phyloP scores from a whole-genome alignment of 2,888 invertebrate species.

The Eubasilissa splendida region DNA sequence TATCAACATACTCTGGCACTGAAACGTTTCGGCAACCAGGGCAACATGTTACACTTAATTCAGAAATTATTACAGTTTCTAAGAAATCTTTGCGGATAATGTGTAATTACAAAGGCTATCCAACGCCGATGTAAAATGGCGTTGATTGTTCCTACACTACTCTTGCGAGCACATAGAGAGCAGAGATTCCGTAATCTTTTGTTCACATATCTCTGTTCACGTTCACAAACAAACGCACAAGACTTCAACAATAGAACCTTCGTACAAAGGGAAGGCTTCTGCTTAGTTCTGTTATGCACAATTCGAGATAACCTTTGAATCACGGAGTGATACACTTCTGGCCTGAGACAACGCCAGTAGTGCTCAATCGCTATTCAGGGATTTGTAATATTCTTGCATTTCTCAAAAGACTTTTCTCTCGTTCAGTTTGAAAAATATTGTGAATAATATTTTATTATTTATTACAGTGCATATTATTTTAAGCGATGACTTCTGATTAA shows the following conservation, averaged over 20 bases:
- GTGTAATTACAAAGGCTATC: too few relatives aligned
- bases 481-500: too few relatives aligned
- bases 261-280: conserved; percentile 31
- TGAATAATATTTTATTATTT: too few relatives aligned
- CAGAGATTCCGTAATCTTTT: conserved; percentile 18
- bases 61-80: too few relatives aligned
- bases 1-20: too few relatives aligned
- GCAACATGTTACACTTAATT: too few relatives aligned
- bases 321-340: conserved; percentile 23
- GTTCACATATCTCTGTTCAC: conserved; percentile 18
- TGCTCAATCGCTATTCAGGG: conserved; percentile 18
- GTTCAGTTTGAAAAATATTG: too few relatives aligned
- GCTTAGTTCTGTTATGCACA: conserved; percentile 32
- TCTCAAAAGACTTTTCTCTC: too few relatives aligned
- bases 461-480: too few relatives aligned
- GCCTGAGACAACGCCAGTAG: conserved; percentile 11
- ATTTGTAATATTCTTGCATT: too few relatives aligned
- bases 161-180: not conserved
- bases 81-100: too few relatives aligned
- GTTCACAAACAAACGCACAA: conserved; percentile 16
- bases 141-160: not conserved
- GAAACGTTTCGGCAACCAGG: too few relatives aligned
- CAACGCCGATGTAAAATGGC: not conserved
- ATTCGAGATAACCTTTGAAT: conserved; percentile 41
- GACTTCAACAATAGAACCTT: conserved; percentile 29